Evolutionary conservation across 2,113 vertebrate genomes (phyloP).

Genomic region (Zapornia atra): DNA sequence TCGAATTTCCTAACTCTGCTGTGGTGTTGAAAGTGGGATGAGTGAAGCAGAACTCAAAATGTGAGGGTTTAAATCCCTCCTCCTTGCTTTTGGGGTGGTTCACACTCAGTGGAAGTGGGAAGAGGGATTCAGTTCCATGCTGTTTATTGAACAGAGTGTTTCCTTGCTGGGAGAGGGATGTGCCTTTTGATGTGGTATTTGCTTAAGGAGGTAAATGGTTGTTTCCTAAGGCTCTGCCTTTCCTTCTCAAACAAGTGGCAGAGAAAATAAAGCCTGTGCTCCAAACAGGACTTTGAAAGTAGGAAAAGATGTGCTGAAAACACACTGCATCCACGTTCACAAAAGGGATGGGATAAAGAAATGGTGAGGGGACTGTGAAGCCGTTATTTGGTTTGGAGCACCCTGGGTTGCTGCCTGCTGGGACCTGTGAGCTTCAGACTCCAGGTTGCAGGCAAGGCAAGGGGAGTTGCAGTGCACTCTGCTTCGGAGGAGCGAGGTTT

Average conservation of each 20-base stretch:
- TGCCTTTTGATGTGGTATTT: neutral
- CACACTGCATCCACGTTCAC: neutral
- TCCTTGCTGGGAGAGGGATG: neutral
- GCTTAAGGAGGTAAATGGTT: neutral
- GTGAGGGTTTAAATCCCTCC: neutral
- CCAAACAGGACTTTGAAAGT: neutral
- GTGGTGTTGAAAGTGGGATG: neutral
- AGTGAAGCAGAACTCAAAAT: neutral
- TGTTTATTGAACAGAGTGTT: neutral
- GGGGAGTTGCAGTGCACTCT: neutral
- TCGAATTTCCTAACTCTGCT: neutral
- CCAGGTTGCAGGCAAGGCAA: neutral
- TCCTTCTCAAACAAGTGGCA: neutral
- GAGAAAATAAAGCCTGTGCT: neutral
- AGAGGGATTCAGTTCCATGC: no score
- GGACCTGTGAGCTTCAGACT: neutral
- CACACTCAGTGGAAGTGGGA: no score
- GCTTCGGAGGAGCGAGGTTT: neutral
- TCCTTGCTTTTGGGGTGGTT: neutral
- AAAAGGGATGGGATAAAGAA: neutral
- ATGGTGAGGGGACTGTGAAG: neutral
- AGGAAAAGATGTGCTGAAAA: neutral
- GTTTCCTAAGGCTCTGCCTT: neutral
- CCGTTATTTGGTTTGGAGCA: neutral
- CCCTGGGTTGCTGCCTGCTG: neutral